These are phyloP conservation scores for Syngnathus typhle DNA, from an alignment of 2,113 vertebrate genomes.

Conservation along the genomic window DNA sequence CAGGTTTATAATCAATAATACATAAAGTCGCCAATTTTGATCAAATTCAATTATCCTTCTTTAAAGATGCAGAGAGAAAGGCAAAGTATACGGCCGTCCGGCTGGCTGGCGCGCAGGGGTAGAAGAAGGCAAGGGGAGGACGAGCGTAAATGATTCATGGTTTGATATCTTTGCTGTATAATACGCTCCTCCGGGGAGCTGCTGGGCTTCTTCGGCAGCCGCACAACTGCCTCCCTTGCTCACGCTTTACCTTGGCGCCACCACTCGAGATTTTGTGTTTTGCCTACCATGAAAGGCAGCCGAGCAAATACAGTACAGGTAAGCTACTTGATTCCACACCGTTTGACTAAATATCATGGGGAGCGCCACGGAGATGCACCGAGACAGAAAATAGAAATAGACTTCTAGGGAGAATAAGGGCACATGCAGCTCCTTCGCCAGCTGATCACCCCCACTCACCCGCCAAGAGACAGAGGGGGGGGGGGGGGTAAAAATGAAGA, in stretches of 20 bases:
- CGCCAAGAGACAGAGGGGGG: constrained; percentile 4
- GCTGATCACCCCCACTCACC: constrained; percentile 22
- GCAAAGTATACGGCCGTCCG: constrained; percentile 50
- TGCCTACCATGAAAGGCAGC: constrained; percentile 46
- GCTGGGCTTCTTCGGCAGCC: constrained; percentile 55
- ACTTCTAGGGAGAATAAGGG: constrained; percentile 22
- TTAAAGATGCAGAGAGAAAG: constrained; percentile 85
- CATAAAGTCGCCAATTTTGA: constrained; percentile 83
- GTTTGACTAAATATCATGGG: constrained; percentile 55
- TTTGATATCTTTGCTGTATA: constrained; percentile 80
- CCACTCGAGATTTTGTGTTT: constrained; percentile 37
- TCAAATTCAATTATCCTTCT: constrained; percentile 90
- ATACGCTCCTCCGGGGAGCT: constrained; percentile 76
- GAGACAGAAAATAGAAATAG: constrained; percentile 14
- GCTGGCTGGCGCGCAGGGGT: constrained; percentile 64
- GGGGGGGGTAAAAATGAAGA: constrained; percentile 39
- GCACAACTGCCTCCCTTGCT: constrained; percentile 40
- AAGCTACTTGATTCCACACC: constrained; percentile 52
- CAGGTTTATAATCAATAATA: constrained; percentile 77
- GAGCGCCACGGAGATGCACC: constrained; percentile 7
- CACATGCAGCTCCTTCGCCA: constrained; percentile 14
- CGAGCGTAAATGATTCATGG: constrained; percentile 84
- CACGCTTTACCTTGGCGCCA: constrained; percentile 37
- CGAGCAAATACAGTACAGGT: constrained; percentile 53
- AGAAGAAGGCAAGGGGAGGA: constrained; percentile 56